Evolutionary conservation across 2,797 vertebrate species (phyloP), one percentile per base, ranked within the genome.

Genomic region (Caiman crocodilus): DNA sequence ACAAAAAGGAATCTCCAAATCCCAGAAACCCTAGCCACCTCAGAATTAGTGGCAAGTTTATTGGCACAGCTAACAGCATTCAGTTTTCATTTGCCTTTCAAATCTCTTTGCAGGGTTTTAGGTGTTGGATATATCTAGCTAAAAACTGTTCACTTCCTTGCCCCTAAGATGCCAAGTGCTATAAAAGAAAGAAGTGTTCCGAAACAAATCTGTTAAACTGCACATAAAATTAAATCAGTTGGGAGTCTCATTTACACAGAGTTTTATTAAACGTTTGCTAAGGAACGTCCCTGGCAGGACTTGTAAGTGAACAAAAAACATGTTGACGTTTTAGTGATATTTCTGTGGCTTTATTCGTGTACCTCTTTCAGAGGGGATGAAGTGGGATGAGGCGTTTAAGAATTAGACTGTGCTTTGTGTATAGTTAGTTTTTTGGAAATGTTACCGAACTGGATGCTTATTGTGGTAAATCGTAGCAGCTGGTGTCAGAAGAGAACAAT

Each of bases 301-400:
- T 85, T 88, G 81, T 61, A 93, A 90, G 20, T 12, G 56, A 86
- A 50, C 79, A 61, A 79, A 86, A 87, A 65, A 2, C 1, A 14
- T 5, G 13, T 63, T 94, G 76, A 91, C 75, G 87, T 74, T 28
- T 60, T 90, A 25, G 21, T 88, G 85, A 89, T 76, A 74, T 78
- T n/a, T 57, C 76, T 42, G 84, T 96, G 87, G 85, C 89, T 79
- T 95, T 92, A 76, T 91, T 90, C 74, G 28, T 79, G 42, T 50
- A 87, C 87, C 67, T 50, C 42, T 82, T 94, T 94, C 25, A 71
- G 69, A 94, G 90, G 21, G 65, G 76, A 32, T 88, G 93, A 92
- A 89, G 85, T 0, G 58, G 81, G 13, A 32, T 26, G 23, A 81
- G 35, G 85, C 83, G 93, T 94, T 86, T 65, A 69, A 90, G 65